These are phyloP conservation scores for Acestrorhynchus altus DNA, from an alignment of 2,797 vertebrate genomes.

Conservation along the genomic window DNA sequence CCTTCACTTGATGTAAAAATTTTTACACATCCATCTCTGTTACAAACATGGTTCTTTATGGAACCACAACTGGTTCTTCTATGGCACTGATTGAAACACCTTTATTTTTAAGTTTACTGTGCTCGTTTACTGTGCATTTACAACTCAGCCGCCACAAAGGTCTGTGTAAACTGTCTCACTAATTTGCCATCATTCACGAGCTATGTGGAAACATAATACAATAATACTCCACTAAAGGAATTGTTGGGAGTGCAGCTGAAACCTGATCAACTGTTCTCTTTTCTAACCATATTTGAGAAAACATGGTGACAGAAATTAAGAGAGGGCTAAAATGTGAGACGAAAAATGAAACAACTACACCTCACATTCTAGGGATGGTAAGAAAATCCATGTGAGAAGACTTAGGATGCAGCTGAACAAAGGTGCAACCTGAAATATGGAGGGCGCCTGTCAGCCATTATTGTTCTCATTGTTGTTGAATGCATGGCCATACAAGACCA, in stretches of 20 bases:
- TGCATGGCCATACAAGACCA: constrained; percentile 66
- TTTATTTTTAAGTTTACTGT: too few species aligned
- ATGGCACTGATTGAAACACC: too few species aligned
- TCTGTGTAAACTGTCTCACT: constrained; percentile 54
- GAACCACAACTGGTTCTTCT: too few species aligned
- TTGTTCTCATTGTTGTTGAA: constrained; percentile 76
- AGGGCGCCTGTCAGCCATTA: constrained; percentile 72
- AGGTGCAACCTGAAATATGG: constrained; percentile 75
- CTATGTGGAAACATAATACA: constrained; percentile 73
- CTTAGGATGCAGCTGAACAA: constrained; percentile 69
- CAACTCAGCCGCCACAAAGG: background rate
- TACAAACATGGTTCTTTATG: too few species aligned
- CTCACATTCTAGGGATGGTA: constrained; percentile 80
- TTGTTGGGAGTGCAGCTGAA: constrained; percentile 55
- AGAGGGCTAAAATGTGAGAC: constrained; percentile 75
- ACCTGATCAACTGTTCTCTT: constrained; percentile 55
- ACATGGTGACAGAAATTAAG: constrained; percentile 66
- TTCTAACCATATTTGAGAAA: constrained; percentile 48
- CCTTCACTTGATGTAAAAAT: too few species aligned
- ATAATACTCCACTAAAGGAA: constrained; percentile 70
- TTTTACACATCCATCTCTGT: too few species aligned
- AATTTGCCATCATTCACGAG: constrained; percentile 66
- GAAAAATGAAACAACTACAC: constrained; percentile 68
- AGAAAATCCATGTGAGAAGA: constrained; percentile 85
- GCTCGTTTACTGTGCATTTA: background rate